A percentile compares a stretch with the other conserved stretches of the same genome.
Conservation (phyloP, 2,113 vertebrate species). For the Sciurus niger region DNA sequence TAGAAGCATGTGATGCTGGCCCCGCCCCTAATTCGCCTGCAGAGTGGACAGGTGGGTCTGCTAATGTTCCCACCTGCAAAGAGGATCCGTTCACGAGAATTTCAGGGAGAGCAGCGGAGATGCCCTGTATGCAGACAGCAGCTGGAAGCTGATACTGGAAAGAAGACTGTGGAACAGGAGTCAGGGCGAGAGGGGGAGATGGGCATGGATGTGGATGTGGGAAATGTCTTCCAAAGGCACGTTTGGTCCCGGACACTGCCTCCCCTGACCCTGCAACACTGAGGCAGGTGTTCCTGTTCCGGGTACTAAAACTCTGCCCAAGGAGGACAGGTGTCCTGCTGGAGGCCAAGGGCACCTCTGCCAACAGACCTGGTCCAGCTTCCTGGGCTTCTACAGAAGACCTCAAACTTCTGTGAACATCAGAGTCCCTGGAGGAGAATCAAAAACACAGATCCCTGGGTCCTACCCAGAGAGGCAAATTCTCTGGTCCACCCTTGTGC, state of each 20-base stretch:
- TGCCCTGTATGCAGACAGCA: neutral
- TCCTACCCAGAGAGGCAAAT: neutral
- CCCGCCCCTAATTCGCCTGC: neutral
- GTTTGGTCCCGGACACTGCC: no score
- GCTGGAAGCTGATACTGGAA: neutral
- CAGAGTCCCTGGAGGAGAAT: neutral
- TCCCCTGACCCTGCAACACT: no score
- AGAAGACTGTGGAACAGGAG: neutral
- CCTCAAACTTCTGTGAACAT: neutral
- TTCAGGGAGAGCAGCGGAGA: neutral
- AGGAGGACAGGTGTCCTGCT: neutral
- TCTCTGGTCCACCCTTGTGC: neutral
- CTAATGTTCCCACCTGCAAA: neutral
- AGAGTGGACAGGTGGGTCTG: neutral
- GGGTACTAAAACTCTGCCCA: neutral
- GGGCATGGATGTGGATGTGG: accelerated
- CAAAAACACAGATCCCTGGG: neutral
- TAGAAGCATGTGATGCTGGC: neutral
- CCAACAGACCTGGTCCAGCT: neutral
- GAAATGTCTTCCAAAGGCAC: neutral
- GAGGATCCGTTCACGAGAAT: neutral
- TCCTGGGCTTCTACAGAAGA: neutral
- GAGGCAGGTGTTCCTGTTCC: neutral
- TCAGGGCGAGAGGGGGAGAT: neutral
- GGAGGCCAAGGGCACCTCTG: neutral